These are phyloP conservation scores for Orussus abietinus DNA, from an alignment of 1,140 invertebrate genomes.

Conservation along the genomic window DNA sequence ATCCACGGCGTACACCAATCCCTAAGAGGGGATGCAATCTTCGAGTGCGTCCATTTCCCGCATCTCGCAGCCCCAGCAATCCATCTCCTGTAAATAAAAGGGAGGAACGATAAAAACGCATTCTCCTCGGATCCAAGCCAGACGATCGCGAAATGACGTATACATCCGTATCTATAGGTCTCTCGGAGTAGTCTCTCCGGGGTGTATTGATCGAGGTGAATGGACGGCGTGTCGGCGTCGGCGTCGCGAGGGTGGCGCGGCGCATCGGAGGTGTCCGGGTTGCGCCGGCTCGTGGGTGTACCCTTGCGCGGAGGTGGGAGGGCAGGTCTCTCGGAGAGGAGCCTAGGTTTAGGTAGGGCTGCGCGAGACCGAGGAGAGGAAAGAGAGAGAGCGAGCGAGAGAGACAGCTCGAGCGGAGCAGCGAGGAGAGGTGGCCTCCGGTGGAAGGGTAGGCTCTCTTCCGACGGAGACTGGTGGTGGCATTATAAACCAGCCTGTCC, in stretches of 20 bases:
- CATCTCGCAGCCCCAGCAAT: too few species aligned
- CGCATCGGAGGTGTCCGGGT: not conserved
- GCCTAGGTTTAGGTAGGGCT: not conserved
- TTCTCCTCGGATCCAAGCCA: too few species aligned
- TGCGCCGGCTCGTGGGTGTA: conserved; percentile 1
- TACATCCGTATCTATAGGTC: too few species aligned
- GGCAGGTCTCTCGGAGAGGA: conserved; percentile 4
- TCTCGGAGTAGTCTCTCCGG: too few species aligned
- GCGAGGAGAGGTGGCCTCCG: conserved; percentile 11
- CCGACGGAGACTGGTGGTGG: conserved; percentile 25
- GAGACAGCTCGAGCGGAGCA: not conserved
- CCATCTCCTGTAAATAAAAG: too few species aligned
- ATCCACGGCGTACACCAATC: too few species aligned
- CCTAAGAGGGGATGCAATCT: too few species aligned
- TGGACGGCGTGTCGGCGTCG: conserved; percentile 37
- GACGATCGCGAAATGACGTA: too few species aligned
- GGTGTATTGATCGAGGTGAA: conserved; percentile 51
- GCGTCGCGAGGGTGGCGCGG: conserved; percentile 9
- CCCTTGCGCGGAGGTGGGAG: conserved; percentile 5
- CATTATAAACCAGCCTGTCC: conserved; percentile 29
- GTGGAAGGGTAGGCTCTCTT: conserved; percentile 4
- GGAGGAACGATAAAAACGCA: too few species aligned
- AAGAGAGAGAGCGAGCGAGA: conserved; percentile 18
- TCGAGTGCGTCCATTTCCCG: too few species aligned
- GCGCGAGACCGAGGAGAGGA: conserved; percentile 9